Conservation (phyloP, 2,888 invertebrate genomes). For the Melieria omissa region DNA sequence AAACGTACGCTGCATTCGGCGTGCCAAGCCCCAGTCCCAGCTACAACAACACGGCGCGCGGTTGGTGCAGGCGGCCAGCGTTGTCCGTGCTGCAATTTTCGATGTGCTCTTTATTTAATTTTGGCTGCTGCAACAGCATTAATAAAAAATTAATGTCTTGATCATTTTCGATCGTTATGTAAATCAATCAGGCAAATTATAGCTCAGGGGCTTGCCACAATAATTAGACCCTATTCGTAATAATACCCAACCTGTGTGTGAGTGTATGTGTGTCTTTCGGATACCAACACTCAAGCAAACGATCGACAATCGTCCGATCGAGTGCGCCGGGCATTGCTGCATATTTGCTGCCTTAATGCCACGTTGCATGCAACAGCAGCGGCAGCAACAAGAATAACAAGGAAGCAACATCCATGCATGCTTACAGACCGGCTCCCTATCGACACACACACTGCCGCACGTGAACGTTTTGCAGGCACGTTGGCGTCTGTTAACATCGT, state of each 20-base stretch:
- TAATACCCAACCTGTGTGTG: slow-evolving; percentile 45
- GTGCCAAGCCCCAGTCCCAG: no score
- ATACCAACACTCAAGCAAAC: no score
- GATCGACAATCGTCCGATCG: no score
- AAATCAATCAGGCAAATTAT: slow-evolving; percentile 68
- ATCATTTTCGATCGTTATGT: slow-evolving; percentile 68
- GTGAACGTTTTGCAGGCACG: slow-evolving; percentile 38
- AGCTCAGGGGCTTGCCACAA: slow-evolving; percentile 65
- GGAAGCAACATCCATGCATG: background rate
- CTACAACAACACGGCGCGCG: no score
- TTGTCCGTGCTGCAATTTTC: slow-evolving; percentile 6
- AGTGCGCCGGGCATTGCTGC: background rate
- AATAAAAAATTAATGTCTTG: slow-evolving; percentile 67
- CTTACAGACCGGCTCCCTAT: background rate
- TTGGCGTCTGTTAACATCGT: slow-evolving; percentile 52
- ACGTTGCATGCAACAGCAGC: slow-evolving; percentile 18
- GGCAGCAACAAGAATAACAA: slow-evolving; percentile 1
- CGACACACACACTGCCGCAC: slow-evolving; percentile 1
- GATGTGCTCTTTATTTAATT: no score
- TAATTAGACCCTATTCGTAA: slow-evolving; percentile 64
- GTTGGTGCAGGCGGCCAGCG: background rate
- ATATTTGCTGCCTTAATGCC: slow-evolving; percentile 9
- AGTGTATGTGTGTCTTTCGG: background rate
- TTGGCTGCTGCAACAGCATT: slow-evolving; percentile 44
- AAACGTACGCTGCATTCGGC: no score